Base-by-base conservation (phyloP, 2,113 vertebrate genomes). In the Grammomys dolichurus region DNA sequence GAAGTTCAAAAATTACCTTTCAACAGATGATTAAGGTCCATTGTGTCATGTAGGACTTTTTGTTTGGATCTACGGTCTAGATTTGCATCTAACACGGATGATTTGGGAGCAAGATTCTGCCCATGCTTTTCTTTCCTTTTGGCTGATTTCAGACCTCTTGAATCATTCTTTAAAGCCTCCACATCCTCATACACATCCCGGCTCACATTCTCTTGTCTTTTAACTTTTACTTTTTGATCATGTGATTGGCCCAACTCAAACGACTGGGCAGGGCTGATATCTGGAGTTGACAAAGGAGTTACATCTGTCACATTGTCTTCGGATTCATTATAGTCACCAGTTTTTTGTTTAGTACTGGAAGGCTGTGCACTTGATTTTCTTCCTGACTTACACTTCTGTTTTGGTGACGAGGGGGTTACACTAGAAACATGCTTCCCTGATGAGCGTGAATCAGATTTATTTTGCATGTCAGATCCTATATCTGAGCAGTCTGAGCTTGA, bases 291-390 rank as follows among this genome's bases (percentile, higher is more conserved):
- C 26, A 99, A 98, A 77, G 99, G 99, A 51, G 99, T 99, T 75
- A 99, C 99, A 0, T 99, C 99, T 31, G 99, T 99, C 94, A 99
- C 99, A 0, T 99, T 99, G 73, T 99, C 99, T 96, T 99, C 99
- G 7, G 99, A 99, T 46, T 99, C 98, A 12, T 91, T 40, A 36
- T 72, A 96, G 87, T 98, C 97, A 94, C 90, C 75, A 1, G 94
- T 60, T 86, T 96, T 96, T 67, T 96, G 76, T 65, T 97, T 97
- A 60, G 48, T 20, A 48, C 60, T 78, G 43, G 95, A 69, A 94
- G 85, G 28, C 0, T 77, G 96, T 93, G 97, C 94, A 95, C 63
- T 82, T 51, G 95, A 95, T 94, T 98, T 98, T 82, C 36, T 63
- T 56, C 94, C 89, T 75, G 93, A 93, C 40, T 93, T 97, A 80